Evolutionary conservation across 2,113 vertebrate species (phyloP).

Genomic region (Opisthocomus hoazin): DNA sequence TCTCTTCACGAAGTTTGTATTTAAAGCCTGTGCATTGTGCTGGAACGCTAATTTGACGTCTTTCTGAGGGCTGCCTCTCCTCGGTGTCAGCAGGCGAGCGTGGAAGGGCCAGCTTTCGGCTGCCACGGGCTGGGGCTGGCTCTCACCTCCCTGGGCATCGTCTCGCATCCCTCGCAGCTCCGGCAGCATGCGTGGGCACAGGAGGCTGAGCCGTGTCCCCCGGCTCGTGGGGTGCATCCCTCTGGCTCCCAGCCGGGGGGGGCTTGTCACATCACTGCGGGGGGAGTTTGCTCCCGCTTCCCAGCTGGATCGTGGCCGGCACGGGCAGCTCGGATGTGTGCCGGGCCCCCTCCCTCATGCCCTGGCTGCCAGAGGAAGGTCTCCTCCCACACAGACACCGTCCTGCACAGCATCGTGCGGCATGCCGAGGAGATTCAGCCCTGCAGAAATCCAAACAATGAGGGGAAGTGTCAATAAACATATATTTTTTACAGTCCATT

Average conservation of each 20-base stretch:
- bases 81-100: not conserved
- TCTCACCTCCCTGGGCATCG: rapidly evolving
- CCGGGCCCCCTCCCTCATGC: not conserved
- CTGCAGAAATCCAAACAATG: conserved; percentile 3
- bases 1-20: not conserved
- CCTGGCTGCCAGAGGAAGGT: not conserved
- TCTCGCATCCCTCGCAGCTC: rapidly evolving
- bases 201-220: not conserved
- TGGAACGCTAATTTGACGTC: not conserved
- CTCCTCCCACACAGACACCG: not conserved
- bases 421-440: not conserved
- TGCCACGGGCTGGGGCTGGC: not conserved
- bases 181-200: rapidly evolving
- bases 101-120: not conserved
- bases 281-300: not conserved
- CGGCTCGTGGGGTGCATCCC: not conserved
- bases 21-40: not conserved
- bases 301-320: not conserved
- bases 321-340: not conserved
- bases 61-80: not conserved
- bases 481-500: conserved; percentile 52
- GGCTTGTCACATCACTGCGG: rapidly evolving
- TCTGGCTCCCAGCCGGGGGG: too few relatives aligned
- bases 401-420: rapidly evolving
- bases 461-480: conserved; percentile 35